These are phyloP conservation scores for Alosa alosa DNA, from an alignment of 2,113 vertebrate genomes.

Conservation along the genomic window DNA sequence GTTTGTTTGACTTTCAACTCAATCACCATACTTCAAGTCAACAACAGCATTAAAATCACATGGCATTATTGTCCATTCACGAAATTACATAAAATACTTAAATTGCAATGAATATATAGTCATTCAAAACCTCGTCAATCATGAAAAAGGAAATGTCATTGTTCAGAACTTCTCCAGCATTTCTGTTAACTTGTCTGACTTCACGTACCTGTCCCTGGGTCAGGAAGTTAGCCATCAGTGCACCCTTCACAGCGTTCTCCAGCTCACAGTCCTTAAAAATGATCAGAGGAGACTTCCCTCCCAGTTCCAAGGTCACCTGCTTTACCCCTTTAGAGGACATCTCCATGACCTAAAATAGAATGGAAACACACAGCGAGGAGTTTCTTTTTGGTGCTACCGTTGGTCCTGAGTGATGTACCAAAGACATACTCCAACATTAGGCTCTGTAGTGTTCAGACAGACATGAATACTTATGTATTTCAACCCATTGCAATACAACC, in stretches of 20 bases:
- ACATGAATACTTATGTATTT: too few relatives aligned
- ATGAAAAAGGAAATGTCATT: neutral
- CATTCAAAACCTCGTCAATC: too few relatives aligned
- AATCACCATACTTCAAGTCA: too few relatives aligned
- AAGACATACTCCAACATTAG: too few relatives aligned
- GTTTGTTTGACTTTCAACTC: neutral
- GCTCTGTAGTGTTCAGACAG: too few relatives aligned
- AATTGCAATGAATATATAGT: neutral
- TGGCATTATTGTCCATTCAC: neutral
- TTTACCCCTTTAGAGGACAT: conserved; percentile 86
- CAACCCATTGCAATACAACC: too few relatives aligned
- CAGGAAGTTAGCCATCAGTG: conserved; percentile 95
- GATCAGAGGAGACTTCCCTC: conserved; percentile 95
- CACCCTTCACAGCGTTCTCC: conserved; percentile 88
- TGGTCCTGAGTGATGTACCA: too few relatives aligned
- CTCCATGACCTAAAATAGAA: conserved; percentile 84
- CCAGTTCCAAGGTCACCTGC: conserved; percentile 91
- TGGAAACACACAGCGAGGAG: neutral
- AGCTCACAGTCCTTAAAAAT: conserved; percentile 90
- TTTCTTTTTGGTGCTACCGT: too few relatives aligned
- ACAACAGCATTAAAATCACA: neutral
- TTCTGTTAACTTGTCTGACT: neutral
- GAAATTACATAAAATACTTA: neutral
- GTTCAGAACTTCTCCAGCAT: neutral
- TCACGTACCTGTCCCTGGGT: conserved; percentile 85